Percentiles rank a stretch among this genome's conserved stretches.
Evolutionary conservation across 35 echinoderm and acorn worm genomes (phyloP).

Genomic region (Nesometra sesokonis): DNA sequence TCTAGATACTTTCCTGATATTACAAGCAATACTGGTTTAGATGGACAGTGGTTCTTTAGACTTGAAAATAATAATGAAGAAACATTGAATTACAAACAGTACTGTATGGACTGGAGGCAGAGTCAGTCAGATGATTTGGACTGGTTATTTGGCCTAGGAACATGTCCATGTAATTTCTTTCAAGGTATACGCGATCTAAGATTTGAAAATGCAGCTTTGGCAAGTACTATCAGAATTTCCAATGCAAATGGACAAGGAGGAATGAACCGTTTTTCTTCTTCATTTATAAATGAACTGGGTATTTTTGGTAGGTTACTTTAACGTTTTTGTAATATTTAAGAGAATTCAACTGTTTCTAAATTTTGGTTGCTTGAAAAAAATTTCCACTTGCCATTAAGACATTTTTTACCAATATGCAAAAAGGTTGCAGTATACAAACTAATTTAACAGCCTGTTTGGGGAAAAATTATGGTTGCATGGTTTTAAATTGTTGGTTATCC

Average conservation of each 20-base stretch:
- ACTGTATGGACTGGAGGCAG: conserved; percentile 27
- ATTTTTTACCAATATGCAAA: too few species aligned
- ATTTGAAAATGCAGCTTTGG: background rate
- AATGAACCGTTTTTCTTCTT: background rate
- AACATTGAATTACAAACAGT: conserved; percentile 27
- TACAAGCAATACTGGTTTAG: conserved; percentile 9
- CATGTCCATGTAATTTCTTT: conserved; percentile 13
- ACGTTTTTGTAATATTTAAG: background rate
- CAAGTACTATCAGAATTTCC: background rate
- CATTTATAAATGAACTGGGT: background rate
- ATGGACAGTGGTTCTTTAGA: conserved; percentile 35
- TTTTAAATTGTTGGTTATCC: too few species aligned
- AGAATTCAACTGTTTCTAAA: background rate
- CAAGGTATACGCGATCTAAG: conserved; percentile 15
- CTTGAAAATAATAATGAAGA: conserved; percentile 25
- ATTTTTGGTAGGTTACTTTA: background rate
- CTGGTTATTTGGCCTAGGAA: conserved; percentile 16
- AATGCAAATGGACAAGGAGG: background rate
- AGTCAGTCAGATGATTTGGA: background rate
- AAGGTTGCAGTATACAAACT: too few species aligned
- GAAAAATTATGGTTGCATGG: too few species aligned
- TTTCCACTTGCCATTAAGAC: too few species aligned
- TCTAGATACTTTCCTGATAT: conserved; percentile 50
- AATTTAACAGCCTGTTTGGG: too few species aligned
- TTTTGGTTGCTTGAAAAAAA: background rate